Percentiles rank a stretch among this genome's conserved stretches.
These are phyloP conservation scores for Novumbra hubbsi DNA, from an alignment of 2,797 vertebrate species.

Conservation along the genomic window DNA sequence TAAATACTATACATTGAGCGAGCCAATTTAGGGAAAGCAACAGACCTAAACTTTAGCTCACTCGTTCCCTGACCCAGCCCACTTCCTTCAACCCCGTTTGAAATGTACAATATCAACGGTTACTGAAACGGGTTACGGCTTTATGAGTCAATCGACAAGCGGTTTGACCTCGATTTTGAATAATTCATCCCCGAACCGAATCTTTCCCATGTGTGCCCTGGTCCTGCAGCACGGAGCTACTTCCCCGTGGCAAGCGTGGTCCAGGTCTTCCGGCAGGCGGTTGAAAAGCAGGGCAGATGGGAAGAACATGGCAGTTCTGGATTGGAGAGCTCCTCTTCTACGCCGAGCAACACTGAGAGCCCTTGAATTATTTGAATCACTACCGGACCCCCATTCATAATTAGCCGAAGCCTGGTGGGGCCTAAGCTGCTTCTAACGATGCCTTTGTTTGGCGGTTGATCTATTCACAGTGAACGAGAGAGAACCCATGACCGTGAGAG, in stretches of 20 bases:
- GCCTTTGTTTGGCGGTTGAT: constrained; percentile 78
- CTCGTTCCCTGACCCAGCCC: background rate
- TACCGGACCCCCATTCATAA: constrained; percentile 76
- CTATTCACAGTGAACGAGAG: constrained; percentile 78
- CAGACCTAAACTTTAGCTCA: constrained; percentile 11
- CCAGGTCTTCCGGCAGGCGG: constrained; percentile 73
- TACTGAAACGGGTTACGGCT: constrained; percentile 10
- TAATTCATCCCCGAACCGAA: constrained; percentile 53
- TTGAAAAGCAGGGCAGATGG: constrained; percentile 72
- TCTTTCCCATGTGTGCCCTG: constrained; percentile 66
- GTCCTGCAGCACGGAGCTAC: constrained; percentile 57
- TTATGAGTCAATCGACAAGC: constrained; percentile 56
- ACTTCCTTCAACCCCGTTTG: background rate
- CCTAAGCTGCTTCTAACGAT: constrained; percentile 79
- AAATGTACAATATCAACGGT: background rate
- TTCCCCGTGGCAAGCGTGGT: constrained; percentile 59
- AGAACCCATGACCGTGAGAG: constrained; percentile 68
- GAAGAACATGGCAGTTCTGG: constrained; percentile 55
- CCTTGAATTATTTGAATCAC: constrained; percentile 83
- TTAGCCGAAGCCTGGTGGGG: constrained; percentile 76
- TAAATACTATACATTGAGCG: background rate
- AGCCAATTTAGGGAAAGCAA: background rate
- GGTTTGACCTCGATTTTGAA: constrained; percentile 52
- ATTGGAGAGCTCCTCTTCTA: constrained; percentile 70
- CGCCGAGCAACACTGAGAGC: constrained; percentile 72